Evolutionary conservation across 1,140 invertebrate genomes (phyloP).

Genomic region (Drosophila neocordata): DNA sequence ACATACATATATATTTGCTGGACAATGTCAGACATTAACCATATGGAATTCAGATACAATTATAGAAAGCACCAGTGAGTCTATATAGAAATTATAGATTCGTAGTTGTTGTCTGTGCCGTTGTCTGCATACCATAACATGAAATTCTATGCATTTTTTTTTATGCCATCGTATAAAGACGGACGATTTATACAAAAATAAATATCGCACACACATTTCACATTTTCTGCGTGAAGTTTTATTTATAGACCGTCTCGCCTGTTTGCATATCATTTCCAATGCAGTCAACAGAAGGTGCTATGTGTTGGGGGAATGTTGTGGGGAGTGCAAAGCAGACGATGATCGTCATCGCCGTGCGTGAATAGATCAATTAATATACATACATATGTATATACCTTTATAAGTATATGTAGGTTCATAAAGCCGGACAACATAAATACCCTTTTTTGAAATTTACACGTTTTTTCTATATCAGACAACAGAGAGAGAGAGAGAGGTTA

Average conservation of each 20-base stretch:
- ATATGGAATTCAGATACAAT: constrained; percentile 27
- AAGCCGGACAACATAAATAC: no score
- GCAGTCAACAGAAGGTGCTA: constrained; percentile 37
- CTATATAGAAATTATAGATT: constrained; percentile 41
- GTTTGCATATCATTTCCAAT: constrained; percentile 78
- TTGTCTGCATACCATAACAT: constrained; percentile 50
- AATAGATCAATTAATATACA: constrained; percentile 9
- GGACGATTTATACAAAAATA: constrained; percentile 61
- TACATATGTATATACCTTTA: no score
- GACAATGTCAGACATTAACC: constrained; percentile 7
- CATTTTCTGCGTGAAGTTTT: constrained; percentile 60
- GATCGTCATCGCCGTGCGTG: constrained; percentile 31
- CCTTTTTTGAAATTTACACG: no score
- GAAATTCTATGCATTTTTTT: constrained; percentile 64
- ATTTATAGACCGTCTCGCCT: constrained; percentile 62
- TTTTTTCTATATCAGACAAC: no score
- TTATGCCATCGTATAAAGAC: constrained; percentile 46
- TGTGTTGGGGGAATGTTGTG: neutral
- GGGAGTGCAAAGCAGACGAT: constrained; percentile 31
- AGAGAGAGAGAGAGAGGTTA: no score
- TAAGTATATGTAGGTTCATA: no score
- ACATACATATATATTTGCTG: neutral
- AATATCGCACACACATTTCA: constrained; percentile 51
- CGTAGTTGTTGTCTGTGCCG: constrained; percentile 6
- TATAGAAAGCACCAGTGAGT: constrained; percentile 15